phyloP scores from a whole-genome alignment of 2,888 invertebrate genomes.

The Scaptomyza tumidula region DNA sequence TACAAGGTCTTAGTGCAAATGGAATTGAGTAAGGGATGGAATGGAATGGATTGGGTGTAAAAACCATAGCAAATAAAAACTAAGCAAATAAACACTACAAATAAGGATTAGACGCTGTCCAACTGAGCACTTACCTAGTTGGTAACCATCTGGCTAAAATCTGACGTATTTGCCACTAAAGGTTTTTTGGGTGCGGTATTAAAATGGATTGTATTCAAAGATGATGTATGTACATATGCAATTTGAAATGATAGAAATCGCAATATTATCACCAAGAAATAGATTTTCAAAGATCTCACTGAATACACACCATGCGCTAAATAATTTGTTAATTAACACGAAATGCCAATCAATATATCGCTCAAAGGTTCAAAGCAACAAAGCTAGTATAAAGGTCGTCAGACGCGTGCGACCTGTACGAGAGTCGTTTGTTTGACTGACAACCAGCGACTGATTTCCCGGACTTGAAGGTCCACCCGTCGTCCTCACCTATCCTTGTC shows the following conservation, averaged over 20 bases:
- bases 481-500: not conserved
- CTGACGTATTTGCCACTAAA: conserved; percentile 72
- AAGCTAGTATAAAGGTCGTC: conserved; percentile 16
- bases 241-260: not conserved
- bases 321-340: conserved; percentile 4
- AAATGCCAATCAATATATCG: conserved; percentile 60
- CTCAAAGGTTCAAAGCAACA: conserved; percentile 1
- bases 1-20: conserved; percentile 44
- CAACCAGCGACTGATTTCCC: conserved; percentile 69
- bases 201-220: conserved; percentile 7
- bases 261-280: conserved; percentile 7
- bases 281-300: not conserved
- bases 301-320: conserved; percentile 73
- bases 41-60: not conserved
- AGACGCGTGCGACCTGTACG: conserved; percentile 36
- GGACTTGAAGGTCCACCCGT: conserved; percentile 35
- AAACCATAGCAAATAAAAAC: not conserved
- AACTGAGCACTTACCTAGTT: conserved; percentile 68
- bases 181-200: conserved; percentile 11
- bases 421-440: conserved; percentile 72
- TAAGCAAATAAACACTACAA: conserved; percentile 12
- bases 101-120: conserved; percentile 15
- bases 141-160: conserved; percentile 72
- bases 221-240: conserved; percentile 42
- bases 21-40: conserved; percentile 19